Base-by-base conservation (phyloP, 2,797 vertebrate genomes). In the Mormyrops attenuatus region DNA sequence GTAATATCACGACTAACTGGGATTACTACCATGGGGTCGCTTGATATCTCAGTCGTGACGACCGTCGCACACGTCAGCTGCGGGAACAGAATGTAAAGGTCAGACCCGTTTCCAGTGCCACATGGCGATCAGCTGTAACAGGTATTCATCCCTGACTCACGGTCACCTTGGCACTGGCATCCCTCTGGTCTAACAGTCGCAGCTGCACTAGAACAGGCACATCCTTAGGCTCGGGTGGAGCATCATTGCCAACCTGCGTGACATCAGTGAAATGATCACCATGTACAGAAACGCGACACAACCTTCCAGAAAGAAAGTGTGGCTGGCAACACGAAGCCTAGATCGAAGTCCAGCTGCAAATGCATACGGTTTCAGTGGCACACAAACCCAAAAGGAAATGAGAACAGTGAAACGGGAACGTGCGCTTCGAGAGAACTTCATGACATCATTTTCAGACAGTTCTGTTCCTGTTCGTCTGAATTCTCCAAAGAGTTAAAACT, bases 131-230 rank as follows among this genome's bases (percentile, higher is more conserved):
- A 52, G 47, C 41, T 88, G 26, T 22, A 15, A 44, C 60, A 49
- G 11, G 4, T 17, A 22, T 11, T 49, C n/a, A n/a, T 30, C 20
- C 7, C 60, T 77, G n/a, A 73, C 88, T 77, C 6, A 85, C 11
- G 0, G 34, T 80, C 55, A 97, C 97, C 95, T 97, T 97, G 0
- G 96, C 96, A 63, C 95, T 96, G 53, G 96, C 94, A 90, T 97
- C 96, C 91, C 95, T 96, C 89, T 97, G 96, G 92, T 97, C 97
- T 91, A 97, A 91, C 88, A 97, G 92, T 88, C 97, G 94, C 73
- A 97, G 94, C 90, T 97, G 95, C 41, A 95, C 91, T 47, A 97
- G 94, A 77, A 95, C 93, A 22, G 97, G 97, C 1, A 97, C 93
- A 5, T 96, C 95, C 94, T 95, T 96, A 17, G 95, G 95, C 86